These are phyloP conservation scores for Lepetodrilus schrolli DNA, from an alignment of 2,888 invertebrate species.

Conservation along the genomic window DNA sequence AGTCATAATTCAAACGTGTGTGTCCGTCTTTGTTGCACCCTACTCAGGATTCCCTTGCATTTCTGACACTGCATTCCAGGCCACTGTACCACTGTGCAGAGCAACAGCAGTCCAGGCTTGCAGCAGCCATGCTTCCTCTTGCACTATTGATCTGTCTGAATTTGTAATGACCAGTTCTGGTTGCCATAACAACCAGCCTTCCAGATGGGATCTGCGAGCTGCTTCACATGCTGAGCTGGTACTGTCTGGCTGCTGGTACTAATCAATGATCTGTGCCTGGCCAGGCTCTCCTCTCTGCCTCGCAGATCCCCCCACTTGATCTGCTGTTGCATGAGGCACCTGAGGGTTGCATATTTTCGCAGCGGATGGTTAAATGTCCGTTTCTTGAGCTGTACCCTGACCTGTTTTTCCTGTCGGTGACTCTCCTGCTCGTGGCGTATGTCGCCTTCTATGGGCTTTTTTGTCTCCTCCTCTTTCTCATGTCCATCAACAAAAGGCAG, in stretches of 20 bases:
- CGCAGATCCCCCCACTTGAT: background rate
- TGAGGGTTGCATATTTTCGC: background rate
- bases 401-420: constrained; percentile 53
- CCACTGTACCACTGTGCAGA: background rate
- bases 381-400: constrained; percentile 67
- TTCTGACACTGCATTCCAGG: background rate
- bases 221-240: background rate
- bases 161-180: background rate
- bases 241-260: background rate
- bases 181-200: background rate
- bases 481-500: constrained; percentile 37
- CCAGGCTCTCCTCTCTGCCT: background rate
- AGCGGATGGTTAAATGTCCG: constrained; percentile 64
- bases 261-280: background rate
- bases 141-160: background rate
- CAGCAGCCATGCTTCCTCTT: too few species aligned
- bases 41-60: too few species aligned
- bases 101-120: background rate
- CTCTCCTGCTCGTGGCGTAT: constrained; percentile 56
- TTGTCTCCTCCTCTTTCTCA: constrained; percentile 56
- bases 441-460: constrained; percentile 58
- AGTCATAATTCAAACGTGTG: too few species aligned
- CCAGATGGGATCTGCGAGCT: background rate
- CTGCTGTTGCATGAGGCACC: background rate
- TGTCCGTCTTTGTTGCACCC: too few species aligned